These are phyloP conservation scores for Lepus europaeus DNA, from an alignment of 2,113 vertebrate species.

Conservation along the genomic window DNA sequence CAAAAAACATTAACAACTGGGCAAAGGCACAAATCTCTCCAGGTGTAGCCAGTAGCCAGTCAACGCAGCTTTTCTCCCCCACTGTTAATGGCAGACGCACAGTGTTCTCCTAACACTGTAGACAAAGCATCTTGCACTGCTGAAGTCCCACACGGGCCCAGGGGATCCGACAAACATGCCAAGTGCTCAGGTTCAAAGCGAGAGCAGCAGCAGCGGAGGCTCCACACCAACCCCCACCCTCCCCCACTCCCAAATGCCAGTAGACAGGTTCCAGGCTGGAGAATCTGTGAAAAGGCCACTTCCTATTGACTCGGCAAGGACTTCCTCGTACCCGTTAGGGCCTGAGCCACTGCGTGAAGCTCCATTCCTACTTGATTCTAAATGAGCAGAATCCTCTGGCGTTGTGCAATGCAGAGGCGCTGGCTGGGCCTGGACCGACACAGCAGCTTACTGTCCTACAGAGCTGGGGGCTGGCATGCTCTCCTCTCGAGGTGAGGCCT, in stretches of 20 bases:
- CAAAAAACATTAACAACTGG: not conserved
- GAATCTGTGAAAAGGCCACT: not conserved
- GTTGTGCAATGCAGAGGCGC: not conserved
- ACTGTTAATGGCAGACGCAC: not conserved
- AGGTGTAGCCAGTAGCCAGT: not conserved
- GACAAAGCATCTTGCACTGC: not conserved
- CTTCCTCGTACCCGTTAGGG: not conserved
- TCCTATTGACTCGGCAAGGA: not conserved
- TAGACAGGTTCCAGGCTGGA: not conserved
- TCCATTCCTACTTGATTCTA: not conserved
- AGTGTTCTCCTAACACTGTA: not conserved
- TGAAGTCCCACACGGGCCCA: not conserved
- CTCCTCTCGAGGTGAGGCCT: not conserved
- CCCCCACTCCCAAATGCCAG: not conserved
- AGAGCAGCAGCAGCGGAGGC: not conserved
- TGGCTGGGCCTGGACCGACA: not conserved
- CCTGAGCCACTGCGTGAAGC: not conserved
- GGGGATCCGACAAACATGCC: not conserved
- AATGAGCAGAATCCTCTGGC: accelerated
- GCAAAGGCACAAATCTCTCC: not conserved
- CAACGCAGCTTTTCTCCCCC: not conserved
- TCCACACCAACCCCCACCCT: not conserved
- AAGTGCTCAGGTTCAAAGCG: not conserved
- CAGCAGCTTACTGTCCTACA: not conserved
- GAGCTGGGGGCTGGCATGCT: not conserved